phyloP scores from a whole-genome alignment of 2,797 vertebrate genomes.

The Amniataba percoides region DNA sequence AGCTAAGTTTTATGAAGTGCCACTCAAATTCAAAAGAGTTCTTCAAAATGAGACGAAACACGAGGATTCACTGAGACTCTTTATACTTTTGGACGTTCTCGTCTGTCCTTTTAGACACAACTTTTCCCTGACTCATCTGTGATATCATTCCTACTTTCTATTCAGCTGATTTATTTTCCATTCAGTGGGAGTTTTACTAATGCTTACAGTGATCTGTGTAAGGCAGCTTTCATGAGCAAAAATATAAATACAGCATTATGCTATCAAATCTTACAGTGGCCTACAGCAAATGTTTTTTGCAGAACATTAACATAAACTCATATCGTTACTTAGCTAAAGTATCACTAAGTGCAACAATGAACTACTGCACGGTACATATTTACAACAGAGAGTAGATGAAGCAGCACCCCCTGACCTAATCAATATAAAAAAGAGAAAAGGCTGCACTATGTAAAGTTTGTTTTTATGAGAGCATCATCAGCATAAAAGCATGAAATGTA shows the following conservation, averaged over 20 bases:
- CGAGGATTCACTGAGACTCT: neutral
- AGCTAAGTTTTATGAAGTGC: neutral
- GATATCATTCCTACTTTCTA: no score
- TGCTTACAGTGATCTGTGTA: no score
- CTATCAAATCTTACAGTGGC: neutral
- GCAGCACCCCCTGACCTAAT: neutral
- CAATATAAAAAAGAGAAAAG: neutral
- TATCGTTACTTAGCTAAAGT: neutral
- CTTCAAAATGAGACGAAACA: neutral
- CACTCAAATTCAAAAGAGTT: neutral
- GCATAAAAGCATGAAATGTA: constrained; percentile 16
- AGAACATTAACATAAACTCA: neutral
- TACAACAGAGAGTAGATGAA: constrained; percentile 3
- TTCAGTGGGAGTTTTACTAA: no score
- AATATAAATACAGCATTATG: neutral
- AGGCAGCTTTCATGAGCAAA: no score
- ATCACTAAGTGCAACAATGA: neutral
- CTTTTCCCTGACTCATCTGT: neutral
- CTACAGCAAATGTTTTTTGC: neutral
- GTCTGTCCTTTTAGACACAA: neutral
- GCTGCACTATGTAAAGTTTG: neutral
- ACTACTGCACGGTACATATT: neutral
- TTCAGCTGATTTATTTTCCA: no score
- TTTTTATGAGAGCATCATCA: constrained; percentile 16
- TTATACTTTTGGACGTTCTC: neutral